Percentiles rank a stretch among this genome's conserved stretches.
Conservation (phyloP, 2,888 invertebrate species). For the Andricus quercusramuli region DNA sequence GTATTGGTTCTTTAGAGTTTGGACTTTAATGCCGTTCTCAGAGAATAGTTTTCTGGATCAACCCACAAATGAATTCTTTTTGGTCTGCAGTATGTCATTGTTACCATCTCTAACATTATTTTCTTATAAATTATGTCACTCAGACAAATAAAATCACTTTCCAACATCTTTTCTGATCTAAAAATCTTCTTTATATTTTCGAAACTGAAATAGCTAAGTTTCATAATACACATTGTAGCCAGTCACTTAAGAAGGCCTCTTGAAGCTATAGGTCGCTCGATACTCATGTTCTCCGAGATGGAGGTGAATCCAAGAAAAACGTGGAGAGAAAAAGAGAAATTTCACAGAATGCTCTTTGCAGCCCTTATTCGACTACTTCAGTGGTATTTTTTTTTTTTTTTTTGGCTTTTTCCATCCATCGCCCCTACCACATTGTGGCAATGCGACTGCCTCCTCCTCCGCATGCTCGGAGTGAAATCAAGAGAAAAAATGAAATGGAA, state of each 20-base stretch:
- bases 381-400: constrained; percentile 48
- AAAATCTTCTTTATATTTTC: no score
- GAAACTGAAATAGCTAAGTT: background rate
- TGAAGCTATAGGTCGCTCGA: constrained; percentile 1
- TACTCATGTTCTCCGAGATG: background rate
- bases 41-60: no score
- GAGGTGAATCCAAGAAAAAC: background rate
- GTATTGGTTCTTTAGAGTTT: no score
- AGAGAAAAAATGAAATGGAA: background rate
- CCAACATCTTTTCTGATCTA: no score
- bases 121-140: no score
- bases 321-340: no score
- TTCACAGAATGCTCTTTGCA: constrained; percentile 43
- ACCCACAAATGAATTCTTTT: no score
- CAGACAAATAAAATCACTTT: no score
- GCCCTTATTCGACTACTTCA: constrained; percentile 45
- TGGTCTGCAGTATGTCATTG: no score
- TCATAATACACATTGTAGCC: background rate
- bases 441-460: background rate
- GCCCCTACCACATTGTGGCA: constrained; percentile 33
- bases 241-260: background rate
- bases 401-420: constrained; percentile 50
- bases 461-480: background rate
- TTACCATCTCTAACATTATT: no score
- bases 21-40: no score